These are phyloP conservation scores for Dendrocopos noguchii DNA, from an alignment of 2,113 vertebrate species.

Conservation along the genomic window DNA sequence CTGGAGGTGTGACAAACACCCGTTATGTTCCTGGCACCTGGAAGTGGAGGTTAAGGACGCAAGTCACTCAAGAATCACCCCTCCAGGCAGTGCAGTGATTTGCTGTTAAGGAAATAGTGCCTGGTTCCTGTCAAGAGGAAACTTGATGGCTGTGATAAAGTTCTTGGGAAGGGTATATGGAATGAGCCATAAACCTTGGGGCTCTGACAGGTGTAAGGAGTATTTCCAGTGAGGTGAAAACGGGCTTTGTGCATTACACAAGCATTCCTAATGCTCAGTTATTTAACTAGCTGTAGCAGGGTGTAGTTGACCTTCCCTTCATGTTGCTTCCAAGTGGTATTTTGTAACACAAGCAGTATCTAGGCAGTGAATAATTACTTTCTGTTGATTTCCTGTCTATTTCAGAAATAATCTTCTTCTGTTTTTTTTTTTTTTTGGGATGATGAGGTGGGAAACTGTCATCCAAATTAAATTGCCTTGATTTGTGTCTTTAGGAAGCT, in stretches of 20 bases:
- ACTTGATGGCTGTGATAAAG: neutral
- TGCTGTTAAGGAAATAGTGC: neutral
- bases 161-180: neutral
- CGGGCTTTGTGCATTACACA: neutral
- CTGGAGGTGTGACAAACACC: neutral
- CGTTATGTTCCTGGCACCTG: neutral
- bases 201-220: neutral
- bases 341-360: neutral
- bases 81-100: neutral
- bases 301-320: neutral
- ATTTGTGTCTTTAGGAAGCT: conserved; percentile 83
- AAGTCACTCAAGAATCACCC: neutral
- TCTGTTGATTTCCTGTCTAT: neutral
- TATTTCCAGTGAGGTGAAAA: neutral
- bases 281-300: neutral
- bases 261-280: neutral
- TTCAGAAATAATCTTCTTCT: neutral
- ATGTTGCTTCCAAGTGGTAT: neutral
- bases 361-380: neutral
- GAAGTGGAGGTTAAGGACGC: neutral
- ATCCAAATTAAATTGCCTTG: neutral
- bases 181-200: neutral
- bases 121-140: neutral
- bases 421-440: neutral
- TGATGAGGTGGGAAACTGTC: conserved; percentile 1